phyloP scores from a whole-genome alignment of 2,888 invertebrate genomes.

The Itoplectis maculator region DNA sequence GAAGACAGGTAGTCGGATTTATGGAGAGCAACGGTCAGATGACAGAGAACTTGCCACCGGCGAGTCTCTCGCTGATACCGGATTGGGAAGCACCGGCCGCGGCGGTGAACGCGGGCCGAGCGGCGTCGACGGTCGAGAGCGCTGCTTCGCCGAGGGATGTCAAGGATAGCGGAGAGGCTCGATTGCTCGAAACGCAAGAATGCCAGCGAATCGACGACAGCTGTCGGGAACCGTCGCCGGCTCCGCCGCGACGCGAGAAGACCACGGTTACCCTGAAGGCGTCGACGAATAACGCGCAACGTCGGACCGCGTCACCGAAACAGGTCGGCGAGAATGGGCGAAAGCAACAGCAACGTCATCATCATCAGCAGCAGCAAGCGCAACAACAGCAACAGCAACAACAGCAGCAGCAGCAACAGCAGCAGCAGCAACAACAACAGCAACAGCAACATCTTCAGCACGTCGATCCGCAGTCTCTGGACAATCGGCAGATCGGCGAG shows the following conservation, averaged over 20 bases:
- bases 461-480: slow-evolving; percentile 76
- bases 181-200: slow-evolving; percentile 56
- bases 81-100: slow-evolving; percentile 65
- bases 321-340: slow-evolving; percentile 76
- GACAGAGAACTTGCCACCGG: slow-evolving; percentile 75
- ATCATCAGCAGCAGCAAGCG: slow-evolving; percentile 46
- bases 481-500: slow-evolving; percentile 88
- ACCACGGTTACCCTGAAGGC: slow-evolving; percentile 36
- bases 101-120: slow-evolving; percentile 21
- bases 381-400: slow-evolving; percentile 55
- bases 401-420: slow-evolving; percentile 74
- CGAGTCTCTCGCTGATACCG: slow-evolving; percentile 76
- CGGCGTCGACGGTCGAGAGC: slow-evolving; percentile 1
- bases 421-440: slow-evolving; percentile 83
- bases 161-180: slow-evolving; percentile 37
- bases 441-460: slow-evolving; percentile 83
- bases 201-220: slow-evolving; percentile 38
- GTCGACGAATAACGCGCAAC: slow-evolving; percentile 54
- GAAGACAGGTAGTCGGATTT: slow-evolving; percentile 87
- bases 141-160: slow-evolving; percentile 26
- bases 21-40: slow-evolving; percentile 77
- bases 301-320: slow-evolving; percentile 73
- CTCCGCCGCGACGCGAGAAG: slow-evolving; percentile 53
- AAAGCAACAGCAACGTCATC: slow-evolving; percentile 64
- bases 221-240: slow-evolving; percentile 37